A percentile compares a stretch with the other conserved stretches of the same genome.
Evolutionary conservation across 2,888 invertebrate species (phyloP).

Genomic region (Phalangium opilio): DNA sequence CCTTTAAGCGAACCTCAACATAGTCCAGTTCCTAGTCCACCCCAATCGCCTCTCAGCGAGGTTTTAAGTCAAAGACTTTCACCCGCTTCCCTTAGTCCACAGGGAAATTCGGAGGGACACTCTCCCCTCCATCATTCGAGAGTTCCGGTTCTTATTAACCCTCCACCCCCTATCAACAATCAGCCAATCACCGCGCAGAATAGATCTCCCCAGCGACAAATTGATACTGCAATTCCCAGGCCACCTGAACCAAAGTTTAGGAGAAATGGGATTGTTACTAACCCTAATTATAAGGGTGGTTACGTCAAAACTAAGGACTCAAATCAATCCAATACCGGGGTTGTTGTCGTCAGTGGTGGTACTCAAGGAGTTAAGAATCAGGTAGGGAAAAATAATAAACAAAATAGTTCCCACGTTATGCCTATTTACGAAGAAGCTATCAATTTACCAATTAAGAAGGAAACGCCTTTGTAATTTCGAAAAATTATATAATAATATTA

Average conservation of each 20-base stretch:
- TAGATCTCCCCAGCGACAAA: conserved; percentile 1
- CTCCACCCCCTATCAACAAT: conserved; percentile 8
- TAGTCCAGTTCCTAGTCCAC: conserved; percentile 63
- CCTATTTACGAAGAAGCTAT: conserved; percentile 16
- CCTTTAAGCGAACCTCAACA: conserved; percentile 46
- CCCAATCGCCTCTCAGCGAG: conserved; percentile 47
- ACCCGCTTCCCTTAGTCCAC: conserved; percentile 16
- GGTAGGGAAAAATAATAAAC: conserved; percentile 9
- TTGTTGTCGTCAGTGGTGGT: neutral
- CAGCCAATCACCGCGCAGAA: neutral
- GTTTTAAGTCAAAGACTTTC: conserved; percentile 17
- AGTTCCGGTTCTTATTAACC: conserved; percentile 11
- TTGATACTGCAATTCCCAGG: conserved; percentile 15
- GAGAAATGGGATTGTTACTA: conserved; percentile 32
- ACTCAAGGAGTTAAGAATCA: conserved; percentile 8
- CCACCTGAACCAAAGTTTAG: conserved; percentile 29
- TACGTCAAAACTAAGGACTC: conserved; percentile 37
- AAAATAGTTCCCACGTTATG: no score
- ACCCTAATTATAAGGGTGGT: conserved; percentile 28
- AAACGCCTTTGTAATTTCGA: conserved; percentile 45
- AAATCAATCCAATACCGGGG: conserved; percentile 6
- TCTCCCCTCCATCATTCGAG: conserved; percentile 12
- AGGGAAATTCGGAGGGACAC: conserved; percentile 15
- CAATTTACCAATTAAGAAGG: conserved; percentile 59
- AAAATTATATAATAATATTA: no score